These are phyloP conservation scores for Exephanes ischioxanthus DNA, from an alignment of 2,888 invertebrate genomes.

Conservation along the genomic window DNA sequence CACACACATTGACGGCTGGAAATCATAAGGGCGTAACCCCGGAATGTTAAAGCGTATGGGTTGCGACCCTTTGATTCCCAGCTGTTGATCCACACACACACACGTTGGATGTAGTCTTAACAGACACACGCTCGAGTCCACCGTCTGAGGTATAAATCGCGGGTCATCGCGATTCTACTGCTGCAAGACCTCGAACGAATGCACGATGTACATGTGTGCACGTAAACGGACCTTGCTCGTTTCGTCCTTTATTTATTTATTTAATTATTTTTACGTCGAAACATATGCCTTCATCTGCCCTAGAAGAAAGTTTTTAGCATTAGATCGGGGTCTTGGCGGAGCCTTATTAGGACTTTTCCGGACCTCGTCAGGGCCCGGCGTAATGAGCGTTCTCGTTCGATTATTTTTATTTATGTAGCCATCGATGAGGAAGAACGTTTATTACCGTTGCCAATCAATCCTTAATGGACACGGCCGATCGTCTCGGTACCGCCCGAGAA, in stretches of 20 bases:
- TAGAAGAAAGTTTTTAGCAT: no score
- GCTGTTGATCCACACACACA: background rate
- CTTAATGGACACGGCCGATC: slow-evolving; percentile 80
- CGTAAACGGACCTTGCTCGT: slow-evolving; percentile 29
- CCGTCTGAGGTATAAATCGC: slow-evolving; percentile 73
- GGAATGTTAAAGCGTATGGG: no score
- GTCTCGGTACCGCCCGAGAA: slow-evolving; percentile 77
- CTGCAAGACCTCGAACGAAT: slow-evolving; percentile 67
- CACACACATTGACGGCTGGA: background rate
- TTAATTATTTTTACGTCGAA: background rate
- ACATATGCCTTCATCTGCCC: background rate
- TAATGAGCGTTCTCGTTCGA: slow-evolving; percentile 31
- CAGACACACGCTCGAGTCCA: slow-evolving; percentile 42
- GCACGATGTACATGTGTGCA: slow-evolving; percentile 25
- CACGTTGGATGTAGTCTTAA: background rate
- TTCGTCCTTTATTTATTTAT: background rate
- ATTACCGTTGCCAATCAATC: slow-evolving; percentile 83
- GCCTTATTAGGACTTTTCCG: no score
- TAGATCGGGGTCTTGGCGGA: no score
- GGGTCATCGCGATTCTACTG: slow-evolving; percentile 77
- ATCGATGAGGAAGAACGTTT: slow-evolving; percentile 77
- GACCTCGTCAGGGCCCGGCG: no score
- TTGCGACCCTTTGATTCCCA: no score
- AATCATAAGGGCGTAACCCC: no score
- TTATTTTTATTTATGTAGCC: slow-evolving; percentile 55